These are phyloP conservation scores for Parascotia fuliginaria DNA, from an alignment of 2,888 invertebrate genomes.

Conservation along the genomic window DNA sequence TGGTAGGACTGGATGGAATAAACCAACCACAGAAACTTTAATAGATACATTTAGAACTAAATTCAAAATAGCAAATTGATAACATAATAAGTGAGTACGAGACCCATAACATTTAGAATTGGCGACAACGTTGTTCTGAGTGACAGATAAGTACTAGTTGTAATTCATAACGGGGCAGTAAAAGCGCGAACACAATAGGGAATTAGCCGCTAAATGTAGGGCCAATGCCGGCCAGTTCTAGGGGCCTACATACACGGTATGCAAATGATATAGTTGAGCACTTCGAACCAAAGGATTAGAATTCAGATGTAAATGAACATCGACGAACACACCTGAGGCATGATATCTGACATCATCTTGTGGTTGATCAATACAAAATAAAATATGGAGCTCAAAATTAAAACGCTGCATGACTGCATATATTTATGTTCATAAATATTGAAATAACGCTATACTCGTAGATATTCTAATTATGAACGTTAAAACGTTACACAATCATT, in stretches of 20 bases:
- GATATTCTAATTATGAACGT: too few species aligned
- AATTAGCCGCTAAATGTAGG: slow-evolving; percentile 57
- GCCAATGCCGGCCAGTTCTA: slow-evolving; percentile 50
- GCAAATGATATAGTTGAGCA: slow-evolving; percentile 35
- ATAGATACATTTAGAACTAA: slow-evolving; percentile 6
- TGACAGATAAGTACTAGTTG: slow-evolving; percentile 59
- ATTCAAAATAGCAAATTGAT: slow-evolving; percentile 31
- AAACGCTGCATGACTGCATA: not conserved
- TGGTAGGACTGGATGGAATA: too few species aligned
- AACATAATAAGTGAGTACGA: slow-evolving; percentile 37
- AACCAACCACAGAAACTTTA: too few species aligned
- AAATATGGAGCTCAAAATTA: not conserved
- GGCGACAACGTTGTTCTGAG: slow-evolving; percentile 47
- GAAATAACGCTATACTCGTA: too few species aligned
- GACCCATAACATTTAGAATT: slow-evolving; percentile 47
- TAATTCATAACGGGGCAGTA: slow-evolving; percentile 65
- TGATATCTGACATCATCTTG: slow-evolving; percentile 22
- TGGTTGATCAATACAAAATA: slow-evolving; percentile 5
- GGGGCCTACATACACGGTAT: slow-evolving; percentile 29
- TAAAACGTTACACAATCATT: too few species aligned
- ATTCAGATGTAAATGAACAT: slow-evolving; percentile 41
- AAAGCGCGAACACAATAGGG: slow-evolving; percentile 58
- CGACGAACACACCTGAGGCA: slow-evolving; percentile 24
- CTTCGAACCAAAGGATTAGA: slow-evolving; percentile 13
- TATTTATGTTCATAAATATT: not conserved